Conservation (phyloP, 2,888 invertebrate genomes). For the Thymelicus sylvestris region DNA sequence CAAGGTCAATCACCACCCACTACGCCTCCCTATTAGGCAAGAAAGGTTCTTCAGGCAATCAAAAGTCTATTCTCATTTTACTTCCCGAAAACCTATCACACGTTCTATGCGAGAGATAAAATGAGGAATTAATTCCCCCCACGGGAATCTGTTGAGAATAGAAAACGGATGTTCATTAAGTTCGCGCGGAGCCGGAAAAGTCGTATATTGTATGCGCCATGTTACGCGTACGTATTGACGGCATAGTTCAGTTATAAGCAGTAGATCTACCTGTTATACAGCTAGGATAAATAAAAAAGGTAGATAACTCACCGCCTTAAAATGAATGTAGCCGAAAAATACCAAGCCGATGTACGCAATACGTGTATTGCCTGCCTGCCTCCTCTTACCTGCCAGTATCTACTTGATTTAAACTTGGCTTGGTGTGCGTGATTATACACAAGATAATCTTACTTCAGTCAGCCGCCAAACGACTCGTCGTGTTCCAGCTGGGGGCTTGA, state of each 20-base stretch:
- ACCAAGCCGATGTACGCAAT: too few species aligned
- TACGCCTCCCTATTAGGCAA: background rate
- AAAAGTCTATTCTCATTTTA: background rate
- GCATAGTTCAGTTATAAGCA: constrained; percentile 3
- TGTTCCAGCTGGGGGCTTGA: too few species aligned
- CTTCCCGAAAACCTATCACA: background rate
- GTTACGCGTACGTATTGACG: constrained; percentile 5
- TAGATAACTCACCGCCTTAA: too few species aligned
- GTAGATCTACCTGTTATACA: background rate
- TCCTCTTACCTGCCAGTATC: too few species aligned
- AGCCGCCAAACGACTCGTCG: too few species aligned
- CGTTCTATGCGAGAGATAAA: constrained; percentile 19
- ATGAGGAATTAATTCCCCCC: constrained; percentile 31
- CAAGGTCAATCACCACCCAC: background rate
- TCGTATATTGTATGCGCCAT: constrained; percentile 28
- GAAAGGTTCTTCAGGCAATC: background rate
- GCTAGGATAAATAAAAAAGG: too few species aligned
- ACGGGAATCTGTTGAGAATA: constrained; percentile 33
- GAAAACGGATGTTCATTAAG: constrained; percentile 37
- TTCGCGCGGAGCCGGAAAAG: constrained; percentile 29
- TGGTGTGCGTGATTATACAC: too few species aligned
- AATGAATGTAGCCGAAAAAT: too few species aligned
- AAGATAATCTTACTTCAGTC: too few species aligned
- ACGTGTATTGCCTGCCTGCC: too few species aligned
- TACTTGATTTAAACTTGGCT: too few species aligned